Evolutionary conservation across 2,888 invertebrate species (phyloP).

Genomic region (Euplagia quadripunctaria): DNA sequence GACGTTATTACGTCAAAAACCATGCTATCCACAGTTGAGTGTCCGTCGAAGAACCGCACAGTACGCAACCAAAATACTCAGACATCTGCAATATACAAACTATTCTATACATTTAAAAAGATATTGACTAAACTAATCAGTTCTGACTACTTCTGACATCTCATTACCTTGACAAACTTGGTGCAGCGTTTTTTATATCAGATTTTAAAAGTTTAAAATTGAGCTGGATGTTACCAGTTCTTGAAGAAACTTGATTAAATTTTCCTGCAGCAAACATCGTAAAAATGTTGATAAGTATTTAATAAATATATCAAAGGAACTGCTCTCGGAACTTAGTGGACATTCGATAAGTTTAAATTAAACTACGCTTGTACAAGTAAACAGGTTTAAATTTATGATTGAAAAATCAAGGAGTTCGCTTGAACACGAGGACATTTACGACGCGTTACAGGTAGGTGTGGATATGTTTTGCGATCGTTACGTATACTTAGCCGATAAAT

Average conservation of each 20-base stretch:
- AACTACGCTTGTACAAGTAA: not conserved
- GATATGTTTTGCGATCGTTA: too few species aligned
- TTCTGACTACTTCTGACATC: slow-evolving; percentile 20
- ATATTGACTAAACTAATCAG: not conserved
- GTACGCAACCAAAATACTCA: not conserved
- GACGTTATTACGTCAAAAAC: too few species aligned
- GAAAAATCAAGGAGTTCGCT: too few species aligned
- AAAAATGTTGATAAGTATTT: slow-evolving; percentile 31
- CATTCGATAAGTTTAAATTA: slow-evolving; percentile 6
- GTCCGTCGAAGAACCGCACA: not conserved
- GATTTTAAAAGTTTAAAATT: slow-evolving; percentile 44
- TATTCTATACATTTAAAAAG: not conserved
- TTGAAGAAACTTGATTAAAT: slow-evolving; percentile 45
- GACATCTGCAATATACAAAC: not conserved
- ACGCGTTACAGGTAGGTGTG: too few species aligned
- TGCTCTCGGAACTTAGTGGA: not conserved
- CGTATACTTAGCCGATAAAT: too few species aligned
- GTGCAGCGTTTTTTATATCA: slow-evolving; percentile 18
- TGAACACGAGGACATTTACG: too few species aligned
- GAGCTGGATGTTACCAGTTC: slow-evolving; percentile 30
- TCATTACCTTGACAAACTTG: slow-evolving; percentile 24
- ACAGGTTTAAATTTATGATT: too few species aligned
- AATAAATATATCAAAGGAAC: slow-evolving; percentile 17
- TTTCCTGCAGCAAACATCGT: slow-evolving; percentile 31
- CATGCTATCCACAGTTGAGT: too few species aligned